These are phyloP conservation scores for Drosophila subquinaria DNA, from an alignment of 2,888 invertebrate genomes.

Conservation along the genomic window DNA sequence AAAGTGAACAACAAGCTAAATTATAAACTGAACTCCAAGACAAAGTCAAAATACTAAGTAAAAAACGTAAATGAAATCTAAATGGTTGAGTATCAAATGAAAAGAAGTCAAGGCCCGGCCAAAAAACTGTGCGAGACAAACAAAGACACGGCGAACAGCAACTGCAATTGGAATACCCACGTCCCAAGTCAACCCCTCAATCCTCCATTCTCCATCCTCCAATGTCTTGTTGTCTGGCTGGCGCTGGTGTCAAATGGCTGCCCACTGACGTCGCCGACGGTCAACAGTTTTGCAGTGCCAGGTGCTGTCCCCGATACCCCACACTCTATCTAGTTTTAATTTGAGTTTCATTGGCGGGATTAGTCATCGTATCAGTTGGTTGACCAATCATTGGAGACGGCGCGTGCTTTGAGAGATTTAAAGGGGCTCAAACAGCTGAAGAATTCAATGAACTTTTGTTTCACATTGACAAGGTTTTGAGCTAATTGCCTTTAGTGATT, in stretches of 20 bases:
- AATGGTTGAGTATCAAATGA: conserved; percentile 60
- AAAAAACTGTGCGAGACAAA: conserved; percentile 59
- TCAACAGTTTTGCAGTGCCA: conserved; percentile 38
- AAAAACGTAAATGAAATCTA: conserved; percentile 70
- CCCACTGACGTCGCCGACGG: conserved; percentile 41
- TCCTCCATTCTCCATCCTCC: not conserved
- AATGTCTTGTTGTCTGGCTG: conserved; percentile 19
- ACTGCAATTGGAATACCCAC: conserved; percentile 53
- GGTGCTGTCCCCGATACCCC: conserved; percentile 40
- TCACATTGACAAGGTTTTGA: conserved; percentile 43
- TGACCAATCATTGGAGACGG: conserved; percentile 63
- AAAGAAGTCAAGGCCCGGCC: conserved; percentile 76
- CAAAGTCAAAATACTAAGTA: conserved; percentile 27
- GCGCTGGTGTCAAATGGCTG: conserved; percentile 71
- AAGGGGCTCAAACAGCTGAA: conserved; percentile 13
- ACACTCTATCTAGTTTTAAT: conserved; percentile 49
- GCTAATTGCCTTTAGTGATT: conserved; percentile 17
- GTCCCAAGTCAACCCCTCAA: conserved; percentile 14
- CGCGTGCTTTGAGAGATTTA: conserved; percentile 49
- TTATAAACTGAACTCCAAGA: conserved; percentile 18
- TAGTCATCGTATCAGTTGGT: conserved; percentile 60
- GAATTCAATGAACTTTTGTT: conserved; percentile 55
- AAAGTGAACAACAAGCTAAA: not conserved
- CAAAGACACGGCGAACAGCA: conserved; percentile 32
- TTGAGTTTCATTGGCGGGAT: conserved; percentile 60